These are phyloP conservation scores for Campylorhamphus procurvoides DNA, from an alignment of 2,113 vertebrate genomes.

Conservation along the genomic window DNA sequence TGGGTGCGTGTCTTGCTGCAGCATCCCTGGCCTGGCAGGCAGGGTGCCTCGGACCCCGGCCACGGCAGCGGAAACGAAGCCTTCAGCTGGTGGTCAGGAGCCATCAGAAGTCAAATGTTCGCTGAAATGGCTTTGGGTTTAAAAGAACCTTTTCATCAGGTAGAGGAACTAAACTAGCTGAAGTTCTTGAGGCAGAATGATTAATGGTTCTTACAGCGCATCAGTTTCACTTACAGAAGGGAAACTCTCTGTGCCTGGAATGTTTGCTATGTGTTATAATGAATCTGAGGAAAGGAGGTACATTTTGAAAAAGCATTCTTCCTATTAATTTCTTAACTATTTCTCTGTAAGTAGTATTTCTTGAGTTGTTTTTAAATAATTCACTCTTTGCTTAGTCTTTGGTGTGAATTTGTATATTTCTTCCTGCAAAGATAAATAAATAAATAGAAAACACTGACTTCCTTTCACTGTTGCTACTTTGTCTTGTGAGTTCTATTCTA, in stretches of 20 bases:
- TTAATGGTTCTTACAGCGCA: accelerated
- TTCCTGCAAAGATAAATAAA: neutral
- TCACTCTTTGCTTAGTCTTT: neutral
- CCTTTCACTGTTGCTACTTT: neutral
- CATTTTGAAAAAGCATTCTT: neutral
- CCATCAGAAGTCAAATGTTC: neutral
- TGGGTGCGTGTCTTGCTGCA: accelerated
- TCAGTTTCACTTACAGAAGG: neutral
- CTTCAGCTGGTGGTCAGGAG: neutral
- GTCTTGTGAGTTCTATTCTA: neutral
- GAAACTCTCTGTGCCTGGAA: neutral
- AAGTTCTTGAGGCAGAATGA: neutral
- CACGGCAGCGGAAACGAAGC: accelerated
- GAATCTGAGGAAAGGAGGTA: neutral
- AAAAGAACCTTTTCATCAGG: neutral
- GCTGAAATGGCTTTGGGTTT: neutral
- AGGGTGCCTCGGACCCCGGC: accelerated
- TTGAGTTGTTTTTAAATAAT: neutral
- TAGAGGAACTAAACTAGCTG: neutral
- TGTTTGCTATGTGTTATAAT: neutral
- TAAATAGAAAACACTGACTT: neutral
- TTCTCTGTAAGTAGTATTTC: neutral
- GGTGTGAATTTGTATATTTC: neutral
- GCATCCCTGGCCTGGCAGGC: accelerated
- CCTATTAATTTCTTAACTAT: neutral